Percentiles rank a stretch among this genome's conserved stretches.
Conservation (phyloP, 2,797 vertebrate species). For the Petrocephalus sullivani region DNA sequence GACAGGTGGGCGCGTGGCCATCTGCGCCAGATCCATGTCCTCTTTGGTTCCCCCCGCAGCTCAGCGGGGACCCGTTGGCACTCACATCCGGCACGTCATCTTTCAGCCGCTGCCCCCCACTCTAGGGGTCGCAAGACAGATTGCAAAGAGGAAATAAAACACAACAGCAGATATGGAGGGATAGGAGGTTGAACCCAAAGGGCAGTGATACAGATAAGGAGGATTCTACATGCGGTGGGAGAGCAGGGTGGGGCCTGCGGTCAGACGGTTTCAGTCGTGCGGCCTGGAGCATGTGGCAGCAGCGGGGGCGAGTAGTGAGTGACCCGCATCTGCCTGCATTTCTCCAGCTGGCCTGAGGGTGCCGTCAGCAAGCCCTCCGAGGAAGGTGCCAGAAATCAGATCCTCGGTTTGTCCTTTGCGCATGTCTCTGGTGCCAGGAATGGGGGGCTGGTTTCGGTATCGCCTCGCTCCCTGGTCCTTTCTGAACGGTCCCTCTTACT, state of each 20-base stretch:
- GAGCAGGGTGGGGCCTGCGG: background rate
- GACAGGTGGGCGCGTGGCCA: background rate
- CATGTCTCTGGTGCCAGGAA: background rate
- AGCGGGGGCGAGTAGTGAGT: background rate
- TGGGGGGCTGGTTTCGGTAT: background rate
- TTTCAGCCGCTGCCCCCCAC: background rate
- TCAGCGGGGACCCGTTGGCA: background rate
- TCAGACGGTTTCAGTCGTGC: too few species aligned
- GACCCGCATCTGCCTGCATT: background rate
- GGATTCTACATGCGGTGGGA: constrained; percentile 30
- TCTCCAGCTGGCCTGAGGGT: background rate
- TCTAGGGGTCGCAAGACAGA: constrained; percentile 35
- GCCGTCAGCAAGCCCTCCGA: background rate
- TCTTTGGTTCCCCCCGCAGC: background rate
- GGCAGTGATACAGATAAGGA: constrained; percentile 19
- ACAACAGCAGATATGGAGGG: background rate
- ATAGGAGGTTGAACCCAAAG: background rate
- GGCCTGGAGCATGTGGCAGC: background rate
- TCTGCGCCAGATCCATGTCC: background rate
- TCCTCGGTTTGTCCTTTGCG: background rate
- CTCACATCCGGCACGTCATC: background rate
- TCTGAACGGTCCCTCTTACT: background rate
- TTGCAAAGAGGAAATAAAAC: constrained; percentile 34
- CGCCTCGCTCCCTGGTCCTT: background rate
- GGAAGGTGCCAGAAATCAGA: background rate